Evolutionary conservation across 1,140 invertebrate genomes (phyloP).

Genomic region (Cheumatopsyche charites): DNA sequence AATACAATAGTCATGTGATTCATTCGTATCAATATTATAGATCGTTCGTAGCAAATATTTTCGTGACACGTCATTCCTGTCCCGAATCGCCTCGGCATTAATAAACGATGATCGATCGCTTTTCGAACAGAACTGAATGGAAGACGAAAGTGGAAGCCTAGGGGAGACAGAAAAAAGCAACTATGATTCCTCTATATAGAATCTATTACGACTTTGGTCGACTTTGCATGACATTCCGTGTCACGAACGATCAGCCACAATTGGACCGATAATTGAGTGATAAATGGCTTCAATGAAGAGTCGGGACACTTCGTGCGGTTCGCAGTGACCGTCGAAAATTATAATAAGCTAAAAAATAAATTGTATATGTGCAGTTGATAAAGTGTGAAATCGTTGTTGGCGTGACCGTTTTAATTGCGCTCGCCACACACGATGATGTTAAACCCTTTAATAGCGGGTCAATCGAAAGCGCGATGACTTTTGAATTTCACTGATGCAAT

Average conservation of each 20-base stretch:
- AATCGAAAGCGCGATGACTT: too few relatives aligned
- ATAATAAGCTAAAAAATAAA: too few relatives aligned
- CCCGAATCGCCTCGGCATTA: background rate
- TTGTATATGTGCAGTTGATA: background rate
- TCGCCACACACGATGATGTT: slow-evolving; percentile 21
- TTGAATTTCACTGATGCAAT: too few relatives aligned
- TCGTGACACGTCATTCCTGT: background rate
- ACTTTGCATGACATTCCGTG: slow-evolving; percentile 26
- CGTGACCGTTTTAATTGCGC: slow-evolving; percentile 31
- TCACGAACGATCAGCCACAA: slow-evolving; percentile 20
- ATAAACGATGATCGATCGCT: slow-evolving; percentile 11
- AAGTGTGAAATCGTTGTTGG: slow-evolving; percentile 1
- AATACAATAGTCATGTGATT: too few relatives aligned
- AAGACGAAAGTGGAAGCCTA: too few relatives aligned
- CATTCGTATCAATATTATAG: too few relatives aligned
- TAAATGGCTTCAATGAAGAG: slow-evolving; percentile 18
- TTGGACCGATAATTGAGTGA: slow-evolving; percentile 21
- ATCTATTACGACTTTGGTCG: slow-evolving; percentile 11
- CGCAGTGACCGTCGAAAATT: background rate
- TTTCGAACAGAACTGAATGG: background rate
- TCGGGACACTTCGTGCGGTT: background rate
- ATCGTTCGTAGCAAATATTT: background rate
- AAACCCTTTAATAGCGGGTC: background rate
- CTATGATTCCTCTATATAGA: background rate
- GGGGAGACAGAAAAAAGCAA: too few relatives aligned